Percentiles rank a stretch among this genome's conserved stretches.
Conservation (phyloP, 2,797 vertebrate species). For the Strix occidentalis region DNA sequence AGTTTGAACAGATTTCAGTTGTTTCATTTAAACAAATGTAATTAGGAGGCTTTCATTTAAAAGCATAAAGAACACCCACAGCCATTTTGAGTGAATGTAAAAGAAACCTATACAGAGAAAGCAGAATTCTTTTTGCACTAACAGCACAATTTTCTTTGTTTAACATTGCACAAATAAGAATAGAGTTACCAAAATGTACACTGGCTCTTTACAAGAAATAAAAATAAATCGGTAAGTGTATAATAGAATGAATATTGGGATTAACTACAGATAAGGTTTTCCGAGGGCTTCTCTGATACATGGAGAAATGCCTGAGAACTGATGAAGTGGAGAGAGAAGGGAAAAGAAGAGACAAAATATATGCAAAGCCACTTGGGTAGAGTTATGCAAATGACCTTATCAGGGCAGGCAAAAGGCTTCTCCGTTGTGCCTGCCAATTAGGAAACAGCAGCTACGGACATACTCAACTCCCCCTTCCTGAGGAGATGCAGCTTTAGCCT, state of each 20-base stretch:
- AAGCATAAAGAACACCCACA: background rate
- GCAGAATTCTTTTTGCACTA: background rate
- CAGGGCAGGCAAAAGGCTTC: constrained; percentile 44
- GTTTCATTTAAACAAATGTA: background rate
- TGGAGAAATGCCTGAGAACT: background rate
- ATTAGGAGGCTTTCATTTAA: background rate
- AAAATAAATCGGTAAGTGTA: background rate
- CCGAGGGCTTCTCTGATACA: background rate
- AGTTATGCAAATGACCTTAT: constrained; percentile 55
- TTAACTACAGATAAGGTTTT: background rate
- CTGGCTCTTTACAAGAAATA: background rate
- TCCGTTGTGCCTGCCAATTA: background rate
- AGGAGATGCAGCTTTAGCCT: constrained; percentile 32
- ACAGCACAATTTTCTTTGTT: background rate
- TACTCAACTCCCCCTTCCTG: background rate
- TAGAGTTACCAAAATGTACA: background rate
- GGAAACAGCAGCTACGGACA: background rate
- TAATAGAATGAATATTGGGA: background rate
- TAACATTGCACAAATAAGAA: background rate
- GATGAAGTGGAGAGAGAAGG: background rate
- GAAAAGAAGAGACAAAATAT: background rate
- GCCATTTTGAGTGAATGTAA: background rate
- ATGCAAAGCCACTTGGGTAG: constrained; percentile 40
- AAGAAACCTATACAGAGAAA: background rate
- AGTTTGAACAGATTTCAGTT: background rate